phyloP scores from a whole-genome alignment of 2,113 vertebrate species.

The Nycticebus coucang region DNA sequence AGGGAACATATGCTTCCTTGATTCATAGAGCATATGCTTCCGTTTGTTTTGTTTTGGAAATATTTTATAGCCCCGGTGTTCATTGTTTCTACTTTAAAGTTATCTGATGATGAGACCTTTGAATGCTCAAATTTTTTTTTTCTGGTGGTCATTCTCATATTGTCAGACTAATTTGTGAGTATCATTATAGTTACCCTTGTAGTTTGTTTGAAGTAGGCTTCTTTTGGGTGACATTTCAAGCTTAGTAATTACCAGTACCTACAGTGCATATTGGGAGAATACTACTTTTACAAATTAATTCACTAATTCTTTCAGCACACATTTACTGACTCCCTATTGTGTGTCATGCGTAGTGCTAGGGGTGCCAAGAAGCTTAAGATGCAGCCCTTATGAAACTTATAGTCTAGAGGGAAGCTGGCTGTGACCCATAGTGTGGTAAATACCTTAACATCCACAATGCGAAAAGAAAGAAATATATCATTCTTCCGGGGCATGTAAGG shows the following conservation, averaged over 20 bases:
- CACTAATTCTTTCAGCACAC: background rate
- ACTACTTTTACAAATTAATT: background rate
- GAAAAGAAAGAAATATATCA: background rate
- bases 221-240: background rate
- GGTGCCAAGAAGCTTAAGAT: background rate
- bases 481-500: background rate
- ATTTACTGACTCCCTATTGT: background rate
- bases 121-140: background rate
- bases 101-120: constrained; percentile 24
- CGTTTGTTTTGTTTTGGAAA: constrained; percentile 62
- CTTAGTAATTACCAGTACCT: background rate
- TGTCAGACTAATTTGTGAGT: background rate
- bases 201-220: constrained; percentile 35
- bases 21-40: constrained; percentile 54
- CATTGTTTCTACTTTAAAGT: constrained; percentile 39
- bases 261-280: background rate
- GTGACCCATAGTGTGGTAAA: background rate
- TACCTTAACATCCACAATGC: background rate
- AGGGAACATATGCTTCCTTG: constrained; percentile 48
- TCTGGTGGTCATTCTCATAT: background rate
- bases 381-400: background rate
- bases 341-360: background rate
- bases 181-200: background rate
- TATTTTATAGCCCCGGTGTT: constrained; percentile 42
- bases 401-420: background rate